Conservation (phyloP, 1,140 invertebrate genomes). For the Periplaneta americana region DNA sequence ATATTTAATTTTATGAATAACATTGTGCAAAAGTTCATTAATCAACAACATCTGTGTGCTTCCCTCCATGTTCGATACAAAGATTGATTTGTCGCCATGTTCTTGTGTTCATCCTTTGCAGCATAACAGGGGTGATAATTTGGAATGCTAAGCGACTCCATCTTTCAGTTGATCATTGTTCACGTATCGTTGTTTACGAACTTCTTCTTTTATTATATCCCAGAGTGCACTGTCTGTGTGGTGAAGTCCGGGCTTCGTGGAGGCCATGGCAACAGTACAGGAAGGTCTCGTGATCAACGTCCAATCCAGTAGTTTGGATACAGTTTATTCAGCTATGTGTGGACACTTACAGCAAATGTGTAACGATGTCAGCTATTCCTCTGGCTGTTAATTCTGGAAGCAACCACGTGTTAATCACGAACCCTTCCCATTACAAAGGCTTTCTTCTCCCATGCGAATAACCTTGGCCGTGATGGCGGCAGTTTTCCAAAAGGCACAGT, state of each 20-base stretch:
- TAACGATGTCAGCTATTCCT: neutral
- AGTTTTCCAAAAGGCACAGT: neutral
- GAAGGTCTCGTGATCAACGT: too few relatives aligned
- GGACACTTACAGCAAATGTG: neutral
- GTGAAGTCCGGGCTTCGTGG: neutral
- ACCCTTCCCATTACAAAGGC: neutral
- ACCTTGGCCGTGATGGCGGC: neutral
- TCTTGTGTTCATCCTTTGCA: too few relatives aligned
- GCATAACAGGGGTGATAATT: neutral
- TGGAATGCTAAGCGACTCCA: neutral
- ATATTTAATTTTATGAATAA: neutral
- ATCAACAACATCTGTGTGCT: too few relatives aligned
- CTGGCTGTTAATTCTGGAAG: neutral
- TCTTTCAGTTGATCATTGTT: too few relatives aligned
- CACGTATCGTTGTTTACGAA: too few relatives aligned
- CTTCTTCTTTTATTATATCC: too few relatives aligned
- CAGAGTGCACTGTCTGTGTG: neutral
- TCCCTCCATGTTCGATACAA: too few relatives aligned
- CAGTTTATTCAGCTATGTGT: neutral
- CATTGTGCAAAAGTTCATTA: too few relatives aligned
- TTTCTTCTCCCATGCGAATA: neutral
- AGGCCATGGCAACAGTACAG: too few relatives aligned
- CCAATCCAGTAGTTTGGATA: too few relatives aligned
- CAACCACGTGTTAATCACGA: slow-evolving; percentile 4
- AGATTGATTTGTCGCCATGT: too few relatives aligned